Percentiles rank a stretch among this genome's conserved stretches.
Evolutionary conservation across 2,888 invertebrate species (phyloP).

Genomic region (Drosophila lutescens): DNA sequence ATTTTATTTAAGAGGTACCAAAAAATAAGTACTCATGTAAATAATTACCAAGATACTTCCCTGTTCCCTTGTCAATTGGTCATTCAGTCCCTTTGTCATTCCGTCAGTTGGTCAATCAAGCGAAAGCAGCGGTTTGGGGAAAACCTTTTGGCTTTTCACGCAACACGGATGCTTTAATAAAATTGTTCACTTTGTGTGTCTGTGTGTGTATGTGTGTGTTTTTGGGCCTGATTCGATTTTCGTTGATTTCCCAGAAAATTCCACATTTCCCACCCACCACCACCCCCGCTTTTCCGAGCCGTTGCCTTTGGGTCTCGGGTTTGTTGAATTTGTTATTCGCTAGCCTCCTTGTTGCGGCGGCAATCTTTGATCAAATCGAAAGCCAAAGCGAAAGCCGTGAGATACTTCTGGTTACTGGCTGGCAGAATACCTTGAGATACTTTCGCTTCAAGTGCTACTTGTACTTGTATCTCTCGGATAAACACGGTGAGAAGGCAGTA

Average conservation of each 20-base stretch:
- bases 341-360: slow-evolving; percentile 35
- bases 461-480: slow-evolving; percentile 11
- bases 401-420: slow-evolving; percentile 18
- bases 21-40: not conserved
- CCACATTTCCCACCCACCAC: not conserved
- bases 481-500: slow-evolving; percentile 8
- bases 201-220: slow-evolving; percentile 14
- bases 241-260: slow-evolving; percentile 40
- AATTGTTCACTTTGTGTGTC: slow-evolving; percentile 27
- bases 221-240: slow-evolving; percentile 38
- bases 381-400: slow-evolving; percentile 17
- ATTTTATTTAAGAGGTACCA: not conserved
- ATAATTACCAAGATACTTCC: not conserved
- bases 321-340: slow-evolving; percentile 28
- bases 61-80: slow-evolving; percentile 15
- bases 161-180: slow-evolving; percentile 38
- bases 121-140: slow-evolving; percentile 3
- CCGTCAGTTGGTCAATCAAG: slow-evolving; percentile 28
- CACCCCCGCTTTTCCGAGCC: not conserved
- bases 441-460: not conserved
- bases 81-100: slow-evolving; percentile 23
- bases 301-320: slow-evolving; percentile 13
- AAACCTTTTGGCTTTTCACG: slow-evolving; percentile 34
- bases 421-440: slow-evolving; percentile 16
- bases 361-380: slow-evolving; percentile 42